Evolutionary conservation across 2,797 vertebrate genomes (phyloP), one percentile per base, ranked within the genome.

Genomic region (Microchirus variegatus): DNA sequence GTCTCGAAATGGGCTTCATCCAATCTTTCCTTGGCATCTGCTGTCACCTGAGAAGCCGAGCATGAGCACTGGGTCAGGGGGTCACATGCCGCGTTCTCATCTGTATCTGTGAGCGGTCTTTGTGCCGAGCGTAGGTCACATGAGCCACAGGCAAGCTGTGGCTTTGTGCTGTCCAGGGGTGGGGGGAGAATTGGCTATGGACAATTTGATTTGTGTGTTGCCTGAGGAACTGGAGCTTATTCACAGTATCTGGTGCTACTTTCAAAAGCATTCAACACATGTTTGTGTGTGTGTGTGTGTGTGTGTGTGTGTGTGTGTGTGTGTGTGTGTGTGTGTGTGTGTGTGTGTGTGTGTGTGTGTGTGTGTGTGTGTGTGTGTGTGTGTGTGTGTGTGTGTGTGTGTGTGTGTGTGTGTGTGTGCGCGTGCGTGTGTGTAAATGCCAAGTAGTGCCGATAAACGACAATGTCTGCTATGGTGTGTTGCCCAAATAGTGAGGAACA

Each of bases 51-150:
- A 15, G 53, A 6, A 17, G 53, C 15, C 31, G 6, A 6, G 38
- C 9, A 9, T n/a, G n/a, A 14, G 3, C 5, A 26, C 46, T 14
- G 4, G 3, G 37, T 67, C 14, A 22, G 16, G 40, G 40, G 9
- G n/a, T 49, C 1, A 15, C 19, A 22, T 44, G 47, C 10, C 37
- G 4, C 36, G 41, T 15, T 58, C 8, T 37, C 41, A 31, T 51
- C 52, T 14, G 12, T 38, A 36, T 8, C 16, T 62, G 5, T 50
- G 35, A 51, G 41, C 1, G 17, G n/a, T 63, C 13, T 55, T 59
- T 59, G 13, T 67, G 13, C 18, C 4, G 0, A 53, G 7, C 0
- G 7, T 6, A 15, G 15, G 31, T 72, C 47, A 67, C 44, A 11
- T 45, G 31, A 51, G 17, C 16, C 13, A 54, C 59, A 19, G 44